Conservation (phyloP, 23 tunicate species). For the Corella eumyota region DNA sequence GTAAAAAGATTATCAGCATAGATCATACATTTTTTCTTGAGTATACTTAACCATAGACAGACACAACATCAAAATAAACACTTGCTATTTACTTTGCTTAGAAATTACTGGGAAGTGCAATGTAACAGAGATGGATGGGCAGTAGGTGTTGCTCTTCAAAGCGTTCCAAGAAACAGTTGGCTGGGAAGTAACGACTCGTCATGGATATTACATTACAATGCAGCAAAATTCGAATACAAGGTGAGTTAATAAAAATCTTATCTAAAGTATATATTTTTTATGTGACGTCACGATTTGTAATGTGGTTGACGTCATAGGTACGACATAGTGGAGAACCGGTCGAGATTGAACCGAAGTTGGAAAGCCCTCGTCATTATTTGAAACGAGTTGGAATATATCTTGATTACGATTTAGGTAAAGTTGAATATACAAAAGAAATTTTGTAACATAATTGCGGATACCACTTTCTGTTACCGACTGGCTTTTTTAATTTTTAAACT, state of each 20-base stretch:
- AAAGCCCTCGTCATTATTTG: constrained; percentile 5
- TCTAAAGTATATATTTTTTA: no score
- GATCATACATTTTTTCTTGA: no score
- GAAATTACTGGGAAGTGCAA: constrained; percentile 79
- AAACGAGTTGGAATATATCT: constrained; percentile 57
- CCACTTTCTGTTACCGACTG: no score
- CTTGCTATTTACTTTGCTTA: no score
- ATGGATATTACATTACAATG: constrained; percentile 77
- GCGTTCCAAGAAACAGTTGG: constrained; percentile 72
- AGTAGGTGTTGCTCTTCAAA: constrained; percentile 71
- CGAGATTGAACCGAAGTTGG: constrained; percentile 22
- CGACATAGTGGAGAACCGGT: constrained; percentile 70
- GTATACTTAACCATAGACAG: no score
- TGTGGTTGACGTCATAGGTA: no score
- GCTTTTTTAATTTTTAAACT: no score
- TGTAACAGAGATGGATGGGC: constrained; percentile 93
- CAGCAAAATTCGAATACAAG: constrained; percentile 55
- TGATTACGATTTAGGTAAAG: constrained; percentile 70
- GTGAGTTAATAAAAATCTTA: constrained; percentile 16
- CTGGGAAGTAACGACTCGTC: constrained; percentile 84
- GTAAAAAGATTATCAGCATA: no score
- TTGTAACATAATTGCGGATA: no score
- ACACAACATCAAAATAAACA: no score
- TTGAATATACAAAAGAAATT: no score
- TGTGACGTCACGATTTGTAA: no score